A percentile compares a stretch with the other conserved stretches of the same genome.
phyloP scores from a whole-genome alignment of 2,797 vertebrate species.

The Decapterus maruadsi region DNA sequence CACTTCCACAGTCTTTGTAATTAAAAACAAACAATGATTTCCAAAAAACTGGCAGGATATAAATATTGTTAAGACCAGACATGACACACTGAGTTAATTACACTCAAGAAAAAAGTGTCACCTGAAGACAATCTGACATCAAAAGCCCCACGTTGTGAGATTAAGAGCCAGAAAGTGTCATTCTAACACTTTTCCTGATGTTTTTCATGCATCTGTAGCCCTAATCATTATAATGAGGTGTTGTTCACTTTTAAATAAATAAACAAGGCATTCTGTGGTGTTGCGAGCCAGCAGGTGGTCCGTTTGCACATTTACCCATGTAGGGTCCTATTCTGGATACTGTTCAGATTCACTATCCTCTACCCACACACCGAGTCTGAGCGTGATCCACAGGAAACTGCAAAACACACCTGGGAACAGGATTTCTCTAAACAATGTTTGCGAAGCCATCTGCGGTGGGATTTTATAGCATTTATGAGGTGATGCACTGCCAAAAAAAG shows the following conservation, averaged over 20 bases:
- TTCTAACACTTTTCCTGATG: slow-evolving; percentile 25
- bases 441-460: background rate
- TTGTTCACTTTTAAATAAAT: slow-evolving; percentile 82
- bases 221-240: slow-evolving; percentile 74
- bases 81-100: slow-evolving; percentile 57
- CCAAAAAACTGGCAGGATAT: background rate
- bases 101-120: slow-evolving; percentile 55
- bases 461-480: slow-evolving; percentile 1
- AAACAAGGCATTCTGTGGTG: slow-evolving; percentile 54
- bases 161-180: slow-evolving; percentile 27
- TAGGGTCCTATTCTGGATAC: background rate
- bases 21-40: slow-evolving; percentile 39
- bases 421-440: slow-evolving; percentile 11
- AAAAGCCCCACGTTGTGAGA: slow-evolving; percentile 45
- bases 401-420: background rate
- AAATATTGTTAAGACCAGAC: slow-evolving; percentile 7
- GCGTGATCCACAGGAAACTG: slow-evolving; percentile 2
- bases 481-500: background rate
- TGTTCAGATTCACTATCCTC: background rate
- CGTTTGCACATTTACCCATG: slow-evolving; percentile 26
- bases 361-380: background rate
- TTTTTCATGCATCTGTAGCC: slow-evolving; percentile 38
- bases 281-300: slow-evolving; percentile 67
- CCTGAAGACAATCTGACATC: slow-evolving; percentile 64
- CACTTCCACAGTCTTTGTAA: slow-evolving; percentile 3